A percentile compares a stretch with the other conserved stretches of the same genome.
Evolutionary conservation across 2,113 vertebrate genomes (phyloP).

Genomic region (Etheostoma cragini): DNA sequence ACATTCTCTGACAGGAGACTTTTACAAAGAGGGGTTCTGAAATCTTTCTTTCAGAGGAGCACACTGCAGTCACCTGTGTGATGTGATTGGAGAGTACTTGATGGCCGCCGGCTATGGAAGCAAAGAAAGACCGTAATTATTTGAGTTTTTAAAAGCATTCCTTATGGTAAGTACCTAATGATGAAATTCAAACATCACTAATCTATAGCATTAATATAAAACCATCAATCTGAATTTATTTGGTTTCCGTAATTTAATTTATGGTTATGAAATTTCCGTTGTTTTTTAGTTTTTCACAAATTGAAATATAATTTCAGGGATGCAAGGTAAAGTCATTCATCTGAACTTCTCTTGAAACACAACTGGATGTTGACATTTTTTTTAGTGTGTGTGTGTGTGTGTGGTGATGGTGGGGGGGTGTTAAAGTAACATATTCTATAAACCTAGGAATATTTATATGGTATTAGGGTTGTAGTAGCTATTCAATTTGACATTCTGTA

Average conservation of each 20-base stretch:
- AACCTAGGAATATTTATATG: background rate
- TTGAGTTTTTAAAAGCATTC: background rate
- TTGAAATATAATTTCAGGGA: background rate
- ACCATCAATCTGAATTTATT: background rate
- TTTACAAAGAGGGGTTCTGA: constrained; percentile 44
- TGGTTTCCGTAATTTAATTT: background rate
- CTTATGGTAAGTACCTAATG: background rate
- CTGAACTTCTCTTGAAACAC: background rate
- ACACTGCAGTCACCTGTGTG: constrained; percentile 16
- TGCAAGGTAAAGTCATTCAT: background rate
- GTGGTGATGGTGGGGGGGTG: too few species aligned
- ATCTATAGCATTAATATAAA: background rate
- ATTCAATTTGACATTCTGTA: background rate
- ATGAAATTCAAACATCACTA: background rate
- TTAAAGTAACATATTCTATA: background rate
- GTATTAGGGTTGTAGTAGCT: background rate
- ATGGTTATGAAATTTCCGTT: background rate
- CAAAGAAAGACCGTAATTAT: background rate
- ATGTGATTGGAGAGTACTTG: constrained; percentile 1
- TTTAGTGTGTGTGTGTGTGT: too few species aligned
- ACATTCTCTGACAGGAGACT: constrained; percentile 52
- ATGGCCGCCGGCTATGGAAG: background rate
- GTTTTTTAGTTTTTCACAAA: background rate
- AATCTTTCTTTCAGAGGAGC: background rate
- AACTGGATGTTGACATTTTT: background rate